phyloP scores from a whole-genome alignment of 2,113 vertebrate genomes.

The Tetrao urogallus region DNA sequence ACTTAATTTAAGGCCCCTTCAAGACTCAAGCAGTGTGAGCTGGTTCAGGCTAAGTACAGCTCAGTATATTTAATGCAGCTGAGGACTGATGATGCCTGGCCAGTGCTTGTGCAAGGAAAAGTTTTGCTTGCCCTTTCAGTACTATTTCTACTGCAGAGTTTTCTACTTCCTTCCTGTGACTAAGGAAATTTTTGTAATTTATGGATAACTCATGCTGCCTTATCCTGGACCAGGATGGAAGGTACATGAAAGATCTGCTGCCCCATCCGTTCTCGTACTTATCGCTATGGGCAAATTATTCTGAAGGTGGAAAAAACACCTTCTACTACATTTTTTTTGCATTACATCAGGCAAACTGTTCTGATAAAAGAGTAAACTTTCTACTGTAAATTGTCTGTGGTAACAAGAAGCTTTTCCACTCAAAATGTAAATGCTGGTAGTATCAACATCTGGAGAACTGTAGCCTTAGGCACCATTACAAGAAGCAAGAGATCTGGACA shows the following conservation, averaged over 20 bases:
- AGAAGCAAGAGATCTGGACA: constrained; percentile 81
- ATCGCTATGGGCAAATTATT: background rate
- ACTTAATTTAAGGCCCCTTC: constrained; percentile 19
- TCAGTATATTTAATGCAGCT: constrained; percentile 12
- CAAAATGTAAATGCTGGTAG: constrained; percentile 44
- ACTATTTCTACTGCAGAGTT: background rate
- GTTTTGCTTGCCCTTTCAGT: background rate
- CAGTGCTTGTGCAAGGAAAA: background rate
- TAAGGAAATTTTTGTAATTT: constrained; percentile 10
- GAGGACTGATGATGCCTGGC: background rate
- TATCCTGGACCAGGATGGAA: background rate
- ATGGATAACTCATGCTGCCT: background rate
- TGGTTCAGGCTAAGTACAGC: background rate
- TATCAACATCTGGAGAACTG: constrained; percentile 75
- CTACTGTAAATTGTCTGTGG: background rate
- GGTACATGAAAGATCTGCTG: background rate
- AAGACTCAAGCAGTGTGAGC: background rate
- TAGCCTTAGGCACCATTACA: constrained; percentile 73
- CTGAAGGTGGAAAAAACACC: background rate
- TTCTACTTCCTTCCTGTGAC: background rate
- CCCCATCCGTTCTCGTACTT: background rate
- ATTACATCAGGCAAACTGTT: constrained; percentile 2
- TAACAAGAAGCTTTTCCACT: constrained; percentile 21
- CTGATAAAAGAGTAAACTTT: background rate
- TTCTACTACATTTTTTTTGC: background rate